phyloP scores from a whole-genome alignment of 1,140 invertebrate species.

The Calliphora vicina region DNA sequence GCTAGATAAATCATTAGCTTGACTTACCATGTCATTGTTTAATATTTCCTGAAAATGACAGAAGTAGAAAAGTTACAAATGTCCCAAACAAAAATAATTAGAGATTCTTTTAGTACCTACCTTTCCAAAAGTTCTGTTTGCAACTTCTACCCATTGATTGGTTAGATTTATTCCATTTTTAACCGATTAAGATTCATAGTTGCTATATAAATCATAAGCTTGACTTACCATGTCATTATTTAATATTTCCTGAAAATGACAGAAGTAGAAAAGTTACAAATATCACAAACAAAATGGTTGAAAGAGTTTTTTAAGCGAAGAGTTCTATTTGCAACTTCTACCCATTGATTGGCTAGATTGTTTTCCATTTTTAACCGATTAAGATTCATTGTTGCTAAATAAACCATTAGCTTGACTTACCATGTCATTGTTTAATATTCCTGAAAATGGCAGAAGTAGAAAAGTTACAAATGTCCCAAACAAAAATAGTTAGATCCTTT shows the following conservation, averaged over 20 bases:
- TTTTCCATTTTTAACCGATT: slow-evolving; percentile 45
- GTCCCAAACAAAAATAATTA: too few species aligned
- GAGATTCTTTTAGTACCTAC: too few species aligned
- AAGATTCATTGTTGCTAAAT: slow-evolving; percentile 47
- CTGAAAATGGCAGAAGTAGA: neutral
- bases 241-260: slow-evolving; percentile 6
- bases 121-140: too few species aligned
- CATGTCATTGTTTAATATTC: neutral
- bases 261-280: slow-evolving; percentile 48
- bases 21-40: too few species aligned
- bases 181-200: slow-evolving; percentile 24
- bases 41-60: too few species aligned
- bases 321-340: slow-evolving; percentile 34
- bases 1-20: too few species aligned
- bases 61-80: too few species aligned
- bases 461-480: slow-evolving; percentile 35
- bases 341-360: slow-evolving; percentile 54
- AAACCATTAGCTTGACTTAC: neutral
- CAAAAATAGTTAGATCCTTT: too few species aligned
- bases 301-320: too few species aligned
- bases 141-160: too few species aligned
- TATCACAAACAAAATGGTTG: neutral
- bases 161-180: too few species aligned
- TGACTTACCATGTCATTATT: slow-evolving; percentile 12
- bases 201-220: slow-evolving; percentile 23